These are phyloP conservation scores for Polymixis lichenea DNA, from an alignment of 2,888 invertebrate species.

Conservation along the genomic window DNA sequence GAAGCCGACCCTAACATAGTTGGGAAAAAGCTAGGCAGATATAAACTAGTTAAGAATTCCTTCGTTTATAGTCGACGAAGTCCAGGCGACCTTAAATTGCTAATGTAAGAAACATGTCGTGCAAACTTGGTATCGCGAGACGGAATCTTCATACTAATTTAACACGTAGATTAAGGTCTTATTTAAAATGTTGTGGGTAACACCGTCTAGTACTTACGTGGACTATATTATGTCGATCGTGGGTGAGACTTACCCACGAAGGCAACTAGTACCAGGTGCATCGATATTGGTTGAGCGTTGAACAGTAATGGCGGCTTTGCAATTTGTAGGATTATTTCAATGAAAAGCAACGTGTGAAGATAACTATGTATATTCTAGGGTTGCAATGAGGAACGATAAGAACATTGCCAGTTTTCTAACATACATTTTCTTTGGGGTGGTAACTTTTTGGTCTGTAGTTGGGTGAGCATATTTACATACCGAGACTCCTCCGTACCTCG, in stretches of 20 bases:
- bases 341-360: not conserved
- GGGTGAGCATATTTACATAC: no score
- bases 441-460: not conserved
- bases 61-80: conserved; percentile 39
- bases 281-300: conserved; percentile 4
- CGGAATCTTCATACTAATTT: conserved; percentile 63
- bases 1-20: no score
- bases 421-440: not conserved
- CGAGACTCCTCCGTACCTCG: no score
- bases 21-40: no score
- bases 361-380: no score
- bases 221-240: conserved; percentile 2
- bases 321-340: conserved; percentile 19
- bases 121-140: conserved; percentile 55
- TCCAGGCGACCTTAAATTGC: conserved; percentile 54
- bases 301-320: conserved; percentile 2
- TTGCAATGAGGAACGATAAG: not conserved
- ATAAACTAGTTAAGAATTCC: conserved; percentile 26
- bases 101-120: conserved; percentile 60
- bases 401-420: not conserved
- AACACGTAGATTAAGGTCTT: conserved; percentile 46
- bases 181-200: conserved; percentile 48
- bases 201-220: conserved; percentile 25
- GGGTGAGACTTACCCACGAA: not conserved
- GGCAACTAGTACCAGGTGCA: conserved; percentile 22